Evolutionary conservation across 2,888 invertebrate genomes (phyloP), one percentile per base, ranked within the genome.

Genomic region (Dryocosmus kuriphilus): DNA sequence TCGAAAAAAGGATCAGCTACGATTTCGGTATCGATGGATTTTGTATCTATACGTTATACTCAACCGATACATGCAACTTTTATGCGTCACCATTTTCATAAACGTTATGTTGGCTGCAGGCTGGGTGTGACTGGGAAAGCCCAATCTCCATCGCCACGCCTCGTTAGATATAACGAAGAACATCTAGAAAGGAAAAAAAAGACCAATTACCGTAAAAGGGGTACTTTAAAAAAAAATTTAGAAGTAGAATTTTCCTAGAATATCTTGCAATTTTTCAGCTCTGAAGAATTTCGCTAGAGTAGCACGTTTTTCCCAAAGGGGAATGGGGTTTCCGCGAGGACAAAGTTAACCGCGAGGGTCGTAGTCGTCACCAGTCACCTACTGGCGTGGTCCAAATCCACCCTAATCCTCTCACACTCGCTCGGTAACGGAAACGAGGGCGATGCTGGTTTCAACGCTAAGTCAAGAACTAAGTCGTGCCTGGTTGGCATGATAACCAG

Each of bases 401-500:
- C 24, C 75, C 75, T 77, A 83, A 82, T 82, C 77, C 77, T 78
- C 80, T 77, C 77, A 67, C 79, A 46, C 74, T 82, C 55, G 51
- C 77, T 75, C 67, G 57, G 38, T 24, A 73, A 73, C 62, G 75
- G 75, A 62, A 75, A 60, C 74, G 74, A 57, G 74, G 60, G 38
- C 74, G 24, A 16, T 16, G 41, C 65, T 61, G 74, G 74, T 60
- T 77, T 79, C 46, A 46, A 57, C 77, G 63, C 65, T 77, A 79
- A 79, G 71, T 77, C 77, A 71, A 51, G 71, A 75, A 67, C 77
- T 86, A 86, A 85, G 85, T 85, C 85, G 83, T 77, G 82, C 80
- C 83, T 85, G 85, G 82, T 79, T 80, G 82, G 81, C 78, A 85
- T 84, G 84, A 86, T 87, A 87, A 86, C 84, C 83, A 82, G 80